A percentile compares a stretch with the other conserved stretches of the same genome.
These are phyloP conservation scores for Falco peregrinus DNA, from an alignment of 2,797 vertebrate genomes.

Conservation along the genomic window DNA sequence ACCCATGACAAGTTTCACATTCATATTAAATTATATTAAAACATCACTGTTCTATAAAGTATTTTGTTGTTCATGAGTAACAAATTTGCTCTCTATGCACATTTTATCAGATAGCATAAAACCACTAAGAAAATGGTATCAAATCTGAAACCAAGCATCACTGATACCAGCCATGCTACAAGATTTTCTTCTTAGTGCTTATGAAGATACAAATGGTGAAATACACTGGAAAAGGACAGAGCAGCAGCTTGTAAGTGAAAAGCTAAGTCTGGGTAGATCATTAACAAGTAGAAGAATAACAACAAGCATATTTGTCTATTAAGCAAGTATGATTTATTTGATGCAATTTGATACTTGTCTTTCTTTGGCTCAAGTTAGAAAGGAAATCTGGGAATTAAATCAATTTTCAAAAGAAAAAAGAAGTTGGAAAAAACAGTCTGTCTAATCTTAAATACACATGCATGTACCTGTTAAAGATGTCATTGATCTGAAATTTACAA, in stretches of 20 bases:
- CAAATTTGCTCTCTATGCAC: not conserved
- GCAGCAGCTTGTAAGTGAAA: not conserved
- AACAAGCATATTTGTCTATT: not conserved
- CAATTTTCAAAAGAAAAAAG: not conserved
- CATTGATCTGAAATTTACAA: not conserved
- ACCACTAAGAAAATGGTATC: not conserved
- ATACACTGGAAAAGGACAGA: not conserved
- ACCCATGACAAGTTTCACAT: not conserved
- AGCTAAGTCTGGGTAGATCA: not conserved
- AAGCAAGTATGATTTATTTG: not conserved
- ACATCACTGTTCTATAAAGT: not conserved
- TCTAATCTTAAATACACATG: not conserved
- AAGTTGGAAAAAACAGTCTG: not conserved
- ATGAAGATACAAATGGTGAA: not conserved
- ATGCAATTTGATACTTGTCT: not conserved
- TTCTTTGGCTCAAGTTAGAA: not conserved
- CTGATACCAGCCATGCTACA: not conserved
- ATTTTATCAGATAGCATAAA: not conserved
- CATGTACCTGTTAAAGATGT: not conserved
- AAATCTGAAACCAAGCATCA: not conserved
- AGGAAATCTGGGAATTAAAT: slow-evolving; percentile 9
- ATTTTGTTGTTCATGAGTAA: not conserved
- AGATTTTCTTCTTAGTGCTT: not conserved
- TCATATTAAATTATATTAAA: not conserved
- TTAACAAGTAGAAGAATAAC: not conserved